Evolutionary conservation across 2,888 invertebrate genomes (phyloP), one percentile per base, ranked within the genome.

Genomic region (Oligia strigilis): DNA sequence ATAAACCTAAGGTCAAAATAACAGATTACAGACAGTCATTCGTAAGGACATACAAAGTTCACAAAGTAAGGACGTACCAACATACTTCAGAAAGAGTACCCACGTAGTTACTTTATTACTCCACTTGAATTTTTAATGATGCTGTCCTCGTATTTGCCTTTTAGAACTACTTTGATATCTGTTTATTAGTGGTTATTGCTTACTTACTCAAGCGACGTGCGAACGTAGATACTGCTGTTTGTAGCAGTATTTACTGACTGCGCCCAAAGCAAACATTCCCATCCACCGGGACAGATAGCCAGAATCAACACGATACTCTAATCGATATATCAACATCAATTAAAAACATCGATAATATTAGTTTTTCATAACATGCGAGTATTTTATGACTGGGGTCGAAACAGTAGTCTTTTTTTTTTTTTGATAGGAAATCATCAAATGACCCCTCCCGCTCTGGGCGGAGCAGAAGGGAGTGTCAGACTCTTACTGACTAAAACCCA

Each of bases 251-350:
- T 94, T 94, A 92, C 90, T 75, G 90, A 89, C 92, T 93, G 91
- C 94, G 90, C 93, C 93, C 92, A 93, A 87, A 77, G 87, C 89
- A 94, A 93, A 95, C 92, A 94, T 94, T 93, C 92, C 91, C 92
- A 93, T 92, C 92, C 89, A 93, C 88, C 89, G 92, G 91, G 87
- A 87, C 84, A 91, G 95, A 94, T 96, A 95, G 79, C 86, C 43
- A 83, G 72, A 78, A 71, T 93, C 91, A 94, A 94, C 92, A 94
- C 23, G 79, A 65, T 40, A 87, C 72, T 80, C 69, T 83, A 82
- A 87, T 85, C 87, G 73, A 83, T 87, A 77, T 86, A 84, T 77
- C 73, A 85, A 89, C 72, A 85, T 77, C 73, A 78, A 87, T 86
- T 86, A 86, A 77, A 87, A 87, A 86, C 75, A 82, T 77, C 70